These are phyloP conservation scores for Porphyrio hochstetteri DNA, from an alignment of 2,113 vertebrate genomes.

Conservation along the genomic window DNA sequence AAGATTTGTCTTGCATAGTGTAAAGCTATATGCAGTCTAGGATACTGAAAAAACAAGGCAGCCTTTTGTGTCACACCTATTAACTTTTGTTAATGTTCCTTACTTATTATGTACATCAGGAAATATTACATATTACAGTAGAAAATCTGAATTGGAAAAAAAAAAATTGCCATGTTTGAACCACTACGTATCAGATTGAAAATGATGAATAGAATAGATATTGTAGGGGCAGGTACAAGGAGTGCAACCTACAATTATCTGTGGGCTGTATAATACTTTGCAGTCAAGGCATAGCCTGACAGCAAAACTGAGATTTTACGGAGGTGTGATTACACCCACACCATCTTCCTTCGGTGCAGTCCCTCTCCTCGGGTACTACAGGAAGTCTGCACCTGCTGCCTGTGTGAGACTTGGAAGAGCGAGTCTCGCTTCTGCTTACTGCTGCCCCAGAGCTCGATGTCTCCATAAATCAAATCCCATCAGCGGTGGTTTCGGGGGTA, in stretches of 20 bases:
- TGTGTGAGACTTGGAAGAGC: not conserved
- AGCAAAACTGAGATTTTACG: not conserved
- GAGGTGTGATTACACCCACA: not conserved
- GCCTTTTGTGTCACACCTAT: not conserved
- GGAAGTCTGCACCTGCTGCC: not conserved
- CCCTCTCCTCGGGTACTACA: not conserved
- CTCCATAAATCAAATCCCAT: not conserved
- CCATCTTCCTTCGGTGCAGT: fast-evolving
- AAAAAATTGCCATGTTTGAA: not conserved
- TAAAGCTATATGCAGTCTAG: not conserved
- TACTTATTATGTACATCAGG: not conserved
- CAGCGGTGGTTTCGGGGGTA: not conserved
- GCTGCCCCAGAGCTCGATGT: not conserved
- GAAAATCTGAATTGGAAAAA: not conserved
- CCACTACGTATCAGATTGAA: fast-evolving
- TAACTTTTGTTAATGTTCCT: not conserved
- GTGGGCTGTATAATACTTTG: not conserved
- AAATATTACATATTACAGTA: not conserved
- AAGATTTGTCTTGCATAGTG: not conserved
- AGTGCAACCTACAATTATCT: not conserved
- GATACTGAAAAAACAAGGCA: not conserved
- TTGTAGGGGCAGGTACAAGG: not conserved
- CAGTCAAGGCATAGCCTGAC: not conserved
- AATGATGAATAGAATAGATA: not conserved
- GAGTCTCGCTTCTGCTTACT: not conserved